Evolutionary conservation across 2,113 vertebrate genomes (phyloP).

Genomic region (Trichechus manatus): DNA sequence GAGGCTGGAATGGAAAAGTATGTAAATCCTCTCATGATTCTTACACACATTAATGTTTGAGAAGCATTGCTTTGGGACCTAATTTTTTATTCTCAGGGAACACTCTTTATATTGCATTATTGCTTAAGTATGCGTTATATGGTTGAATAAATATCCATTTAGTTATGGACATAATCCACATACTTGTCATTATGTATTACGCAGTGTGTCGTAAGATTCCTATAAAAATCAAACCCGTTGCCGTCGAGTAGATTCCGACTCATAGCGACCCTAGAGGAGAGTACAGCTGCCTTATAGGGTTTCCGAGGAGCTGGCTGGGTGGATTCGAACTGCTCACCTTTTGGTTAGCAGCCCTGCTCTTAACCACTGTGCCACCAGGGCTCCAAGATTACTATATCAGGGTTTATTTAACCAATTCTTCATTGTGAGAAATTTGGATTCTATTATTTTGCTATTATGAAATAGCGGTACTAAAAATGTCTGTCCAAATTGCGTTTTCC

Average conservation of each 20-base stretch:
- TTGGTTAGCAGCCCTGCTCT: not conserved
- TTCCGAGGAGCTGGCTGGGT: not conserved
- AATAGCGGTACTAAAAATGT: not conserved
- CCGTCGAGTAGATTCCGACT: too few species aligned
- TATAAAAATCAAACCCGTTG: too few species aligned
- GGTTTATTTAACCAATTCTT: not conserved
- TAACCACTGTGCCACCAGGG: not conserved
- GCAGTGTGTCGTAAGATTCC: not conserved
- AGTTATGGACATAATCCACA: not conserved
- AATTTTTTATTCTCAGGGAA: not conserved
- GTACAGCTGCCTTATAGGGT: too few species aligned
- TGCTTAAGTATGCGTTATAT: not conserved
- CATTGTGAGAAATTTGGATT: slow-evolving; percentile 43
- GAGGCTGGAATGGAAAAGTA: not conserved
- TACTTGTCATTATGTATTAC: not conserved
- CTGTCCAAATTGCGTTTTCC: not conserved
- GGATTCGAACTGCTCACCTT: not conserved
- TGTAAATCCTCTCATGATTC: not conserved
- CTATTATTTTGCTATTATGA: not conserved
- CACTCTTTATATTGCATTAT: not conserved
- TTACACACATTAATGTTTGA: not conserved
- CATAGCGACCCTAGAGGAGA: too few species aligned
- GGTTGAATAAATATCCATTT: not conserved
- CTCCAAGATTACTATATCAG: not conserved
- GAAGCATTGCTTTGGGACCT: not conserved